Conservation (phyloP, 2,888 invertebrate species). For the Pardosa pseudoannulata region DNA sequence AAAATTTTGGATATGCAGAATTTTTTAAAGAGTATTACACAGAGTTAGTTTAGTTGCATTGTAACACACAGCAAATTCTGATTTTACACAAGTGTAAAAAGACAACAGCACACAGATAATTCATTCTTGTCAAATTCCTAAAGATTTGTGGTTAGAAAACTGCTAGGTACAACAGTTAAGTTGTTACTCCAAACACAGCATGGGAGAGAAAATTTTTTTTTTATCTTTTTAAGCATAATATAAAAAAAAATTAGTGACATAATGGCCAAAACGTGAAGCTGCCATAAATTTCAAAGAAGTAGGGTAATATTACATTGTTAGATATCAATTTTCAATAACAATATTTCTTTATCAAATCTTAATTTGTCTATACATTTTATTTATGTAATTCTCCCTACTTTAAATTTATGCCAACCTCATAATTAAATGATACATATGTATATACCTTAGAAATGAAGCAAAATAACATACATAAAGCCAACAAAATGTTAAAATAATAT, state of each 20-base stretch:
- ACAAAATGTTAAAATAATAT: constrained; percentile 2
- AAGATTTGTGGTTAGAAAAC: constrained; percentile 9
- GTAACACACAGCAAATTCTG: neutral
- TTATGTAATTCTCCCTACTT: too few species aligned
- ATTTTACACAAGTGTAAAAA: constrained; percentile 11
- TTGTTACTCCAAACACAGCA: constrained; percentile 10
- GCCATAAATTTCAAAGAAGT: constrained; percentile 15
- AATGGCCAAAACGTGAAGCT: neutral
- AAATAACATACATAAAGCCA: neutral
- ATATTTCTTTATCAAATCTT: too few species aligned
- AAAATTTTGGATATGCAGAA: neutral
- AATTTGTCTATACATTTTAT: too few species aligned
- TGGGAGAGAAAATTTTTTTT: neutral
- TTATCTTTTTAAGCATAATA: neutral
- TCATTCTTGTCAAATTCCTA: constrained; percentile 11
- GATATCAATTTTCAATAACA: too few species aligned
- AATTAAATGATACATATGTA: neutral
- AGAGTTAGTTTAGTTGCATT: constrained; percentile 5
- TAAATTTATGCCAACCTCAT: constrained; percentile 10
- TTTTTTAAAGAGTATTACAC: neutral
- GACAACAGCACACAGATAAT: constrained; percentile 12
- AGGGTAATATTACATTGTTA: neutral
- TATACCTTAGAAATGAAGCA: neutral
- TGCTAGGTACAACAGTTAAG: constrained; percentile 10
- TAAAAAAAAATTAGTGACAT: neutral